These are phyloP conservation scores for Leucoma salicis DNA, from an alignment of 2,888 invertebrate species.

Conservation along the genomic window DNA sequence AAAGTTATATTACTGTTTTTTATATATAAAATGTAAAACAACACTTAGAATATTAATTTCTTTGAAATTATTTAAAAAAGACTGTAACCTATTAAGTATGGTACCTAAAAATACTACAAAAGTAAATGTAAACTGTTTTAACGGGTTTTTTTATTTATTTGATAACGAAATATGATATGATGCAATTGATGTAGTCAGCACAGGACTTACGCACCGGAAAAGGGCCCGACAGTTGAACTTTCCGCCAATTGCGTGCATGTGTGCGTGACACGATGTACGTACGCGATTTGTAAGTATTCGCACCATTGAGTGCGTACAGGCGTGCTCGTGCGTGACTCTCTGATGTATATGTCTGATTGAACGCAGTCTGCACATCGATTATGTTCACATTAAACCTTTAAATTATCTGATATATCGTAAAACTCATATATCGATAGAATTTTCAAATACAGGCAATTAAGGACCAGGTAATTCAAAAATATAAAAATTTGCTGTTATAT, in stretches of 20 bases:
- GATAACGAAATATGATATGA: neutral
- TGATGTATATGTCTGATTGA: slow-evolving; percentile 14
- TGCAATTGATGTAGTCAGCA: slow-evolving; percentile 16
- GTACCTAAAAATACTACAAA: no score
- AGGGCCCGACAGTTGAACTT: slow-evolving; percentile 66
- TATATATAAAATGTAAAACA: no score
- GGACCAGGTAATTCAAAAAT: no score
- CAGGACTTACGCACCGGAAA: slow-evolving; percentile 65
- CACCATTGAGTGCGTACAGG: slow-evolving; percentile 49
- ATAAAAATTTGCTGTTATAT: no score
- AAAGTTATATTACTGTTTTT: no score
- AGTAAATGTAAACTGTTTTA: no score
- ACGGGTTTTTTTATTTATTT: neutral
- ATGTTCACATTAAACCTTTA: slow-evolving; percentile 6
- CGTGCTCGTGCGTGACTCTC: slow-evolving; percentile 48
- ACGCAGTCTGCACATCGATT: slow-evolving; percentile 20
- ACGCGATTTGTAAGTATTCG: slow-evolving; percentile 33
- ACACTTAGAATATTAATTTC: no score
- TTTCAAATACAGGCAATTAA: no score
- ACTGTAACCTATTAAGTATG: no score
- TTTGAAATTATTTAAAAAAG: no score
- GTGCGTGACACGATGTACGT: slow-evolving; percentile 2
- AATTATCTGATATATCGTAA: no score
- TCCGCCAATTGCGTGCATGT: slow-evolving; percentile 38
- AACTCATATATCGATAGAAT: no score